Evolutionary conservation across 2,113 vertebrate genomes (phyloP).

Genomic region (Triplophysa rosa): DNA sequence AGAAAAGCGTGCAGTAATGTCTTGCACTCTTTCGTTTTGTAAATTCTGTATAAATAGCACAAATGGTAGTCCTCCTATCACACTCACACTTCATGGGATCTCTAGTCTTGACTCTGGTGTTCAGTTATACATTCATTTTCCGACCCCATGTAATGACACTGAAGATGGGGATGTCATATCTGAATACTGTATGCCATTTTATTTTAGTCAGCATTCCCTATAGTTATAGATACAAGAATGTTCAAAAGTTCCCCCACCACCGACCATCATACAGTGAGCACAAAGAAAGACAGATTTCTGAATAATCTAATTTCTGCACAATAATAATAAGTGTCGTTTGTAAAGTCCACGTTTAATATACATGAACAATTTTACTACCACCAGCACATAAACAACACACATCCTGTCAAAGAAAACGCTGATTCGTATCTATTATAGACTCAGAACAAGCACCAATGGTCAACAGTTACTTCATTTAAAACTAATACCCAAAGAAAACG

Average conservation of each 20-base stretch:
- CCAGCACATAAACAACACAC: not conserved
- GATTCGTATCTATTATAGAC: not conserved
- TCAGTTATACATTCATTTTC: slow-evolving; percentile 13
- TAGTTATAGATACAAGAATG: not conserved
- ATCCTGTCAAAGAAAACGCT: not conserved
- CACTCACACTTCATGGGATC: not conserved
- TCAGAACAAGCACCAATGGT: not conserved
- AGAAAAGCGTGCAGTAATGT: not conserved
- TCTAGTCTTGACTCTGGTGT: not conserved
- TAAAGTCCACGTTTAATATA: no score
- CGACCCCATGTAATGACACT: slow-evolving; percentile 18
- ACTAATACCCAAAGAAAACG: no score
- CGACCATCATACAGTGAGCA: not conserved
- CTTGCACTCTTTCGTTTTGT: not conserved
- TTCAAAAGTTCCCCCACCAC: not conserved
- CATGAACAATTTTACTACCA: not conserved
- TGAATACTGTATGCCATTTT: slow-evolving; percentile 24
- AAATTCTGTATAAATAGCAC: no score
- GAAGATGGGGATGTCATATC: not conserved
- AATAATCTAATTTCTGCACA: no score
- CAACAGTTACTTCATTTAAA: not conserved
- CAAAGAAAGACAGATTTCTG: no score
- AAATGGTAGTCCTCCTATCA: not conserved
- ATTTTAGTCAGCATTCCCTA: slow-evolving; percentile 21
- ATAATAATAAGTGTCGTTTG: no score